These are phyloP conservation scores for Leucosticte australis DNA, from an alignment of 2,113 vertebrate genomes.

Conservation along the genomic window DNA sequence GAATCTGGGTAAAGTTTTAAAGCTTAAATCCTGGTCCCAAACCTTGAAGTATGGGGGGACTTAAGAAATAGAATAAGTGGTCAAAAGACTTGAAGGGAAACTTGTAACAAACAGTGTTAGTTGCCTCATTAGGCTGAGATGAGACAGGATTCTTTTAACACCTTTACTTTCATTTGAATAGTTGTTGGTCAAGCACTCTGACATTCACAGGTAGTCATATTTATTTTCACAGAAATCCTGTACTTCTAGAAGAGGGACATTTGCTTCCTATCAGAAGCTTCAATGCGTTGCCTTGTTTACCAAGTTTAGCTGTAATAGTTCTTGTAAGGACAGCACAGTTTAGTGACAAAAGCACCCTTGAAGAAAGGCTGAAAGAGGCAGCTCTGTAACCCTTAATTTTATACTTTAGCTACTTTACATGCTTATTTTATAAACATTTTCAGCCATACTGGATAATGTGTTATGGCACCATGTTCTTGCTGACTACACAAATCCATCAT, in stretches of 20 bases:
- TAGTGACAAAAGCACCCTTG: neutral
- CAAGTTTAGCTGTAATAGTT: neutral
- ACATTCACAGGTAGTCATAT: neutral
- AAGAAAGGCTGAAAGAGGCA: neutral
- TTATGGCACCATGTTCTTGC: neutral
- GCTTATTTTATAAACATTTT: neutral
- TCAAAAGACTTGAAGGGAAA: neutral
- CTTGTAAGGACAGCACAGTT: neutral
- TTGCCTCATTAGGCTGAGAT: neutral
- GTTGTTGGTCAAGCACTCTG: neutral
- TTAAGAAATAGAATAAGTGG: neutral
- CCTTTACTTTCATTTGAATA: neutral
- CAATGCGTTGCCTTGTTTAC: neutral
- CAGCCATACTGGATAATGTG: neutral
- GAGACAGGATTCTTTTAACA: neutral
- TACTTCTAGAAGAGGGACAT: neutral
- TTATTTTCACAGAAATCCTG: neutral
- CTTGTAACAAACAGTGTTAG: neutral
- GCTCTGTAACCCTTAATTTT: neutral
- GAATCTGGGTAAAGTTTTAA: neutral
- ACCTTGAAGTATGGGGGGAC: rapidly evolving
- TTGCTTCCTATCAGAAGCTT: neutral
- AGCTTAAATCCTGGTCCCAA: neutral
- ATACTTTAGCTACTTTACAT: neutral
- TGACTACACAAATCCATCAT: neutral